phyloP scores from a whole-genome alignment of 2,113 vertebrate genomes.

The Lophotis ruficrista region DNA sequence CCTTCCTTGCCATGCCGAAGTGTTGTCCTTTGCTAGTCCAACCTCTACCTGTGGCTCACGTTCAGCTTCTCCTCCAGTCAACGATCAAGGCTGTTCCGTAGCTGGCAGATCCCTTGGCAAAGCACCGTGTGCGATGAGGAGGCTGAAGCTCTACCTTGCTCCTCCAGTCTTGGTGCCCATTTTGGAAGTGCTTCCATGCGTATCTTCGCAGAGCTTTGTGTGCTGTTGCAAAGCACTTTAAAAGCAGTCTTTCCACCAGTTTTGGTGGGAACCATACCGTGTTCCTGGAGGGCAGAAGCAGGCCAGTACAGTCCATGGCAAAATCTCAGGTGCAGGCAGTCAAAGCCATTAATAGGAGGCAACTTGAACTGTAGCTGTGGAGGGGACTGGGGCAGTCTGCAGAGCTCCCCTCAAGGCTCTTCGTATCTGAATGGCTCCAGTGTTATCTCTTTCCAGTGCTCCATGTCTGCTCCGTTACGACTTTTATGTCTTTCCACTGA shows the following conservation, averaged over 20 bases:
- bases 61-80: background rate
- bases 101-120: background rate
- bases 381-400: background rate
- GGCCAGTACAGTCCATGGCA: background rate
- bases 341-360: background rate
- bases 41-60: background rate
- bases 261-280: background rate
- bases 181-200: background rate
- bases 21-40: background rate
- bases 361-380: background rate
- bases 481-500: constrained; percentile 11
- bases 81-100: background rate
- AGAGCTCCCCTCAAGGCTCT: background rate
- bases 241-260: background rate
- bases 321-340: background rate
- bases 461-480: background rate
- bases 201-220: background rate
- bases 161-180: background rate
- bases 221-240: background rate
- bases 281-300: background rate
- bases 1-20: background rate
- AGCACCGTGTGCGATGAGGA: background rate
- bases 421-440: background rate
- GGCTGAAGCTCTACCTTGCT: background rate
- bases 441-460: constrained; percentile 26